phyloP scores from a whole-genome alignment of 2,797 vertebrate genomes.

The Phoeniculus purpureus region DNA sequence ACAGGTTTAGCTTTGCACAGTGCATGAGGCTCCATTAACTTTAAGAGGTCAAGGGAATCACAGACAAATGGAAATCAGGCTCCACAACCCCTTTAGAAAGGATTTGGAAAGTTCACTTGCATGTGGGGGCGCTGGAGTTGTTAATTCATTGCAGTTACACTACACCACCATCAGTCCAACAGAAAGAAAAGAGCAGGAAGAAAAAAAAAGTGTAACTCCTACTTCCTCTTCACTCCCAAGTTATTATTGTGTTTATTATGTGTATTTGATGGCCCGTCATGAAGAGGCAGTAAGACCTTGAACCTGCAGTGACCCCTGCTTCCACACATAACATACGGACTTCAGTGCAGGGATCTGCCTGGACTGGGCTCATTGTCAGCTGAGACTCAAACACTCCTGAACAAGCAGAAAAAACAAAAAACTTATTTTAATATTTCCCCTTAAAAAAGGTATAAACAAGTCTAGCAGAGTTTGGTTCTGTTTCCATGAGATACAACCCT shows the following conservation, averaged over 20 bases:
- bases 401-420: constrained; percentile 10
- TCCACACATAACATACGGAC: constrained; percentile 39
- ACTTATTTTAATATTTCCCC: background rate
- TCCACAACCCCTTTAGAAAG: background rate
- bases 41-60: background rate
- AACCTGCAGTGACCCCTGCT: constrained; percentile 47
- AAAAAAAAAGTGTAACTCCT: background rate
- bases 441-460: background rate
- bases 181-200: constrained; percentile 46
- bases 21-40: background rate
- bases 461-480: background rate
- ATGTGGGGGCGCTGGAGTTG: background rate
- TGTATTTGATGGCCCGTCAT: constrained; percentile 54
- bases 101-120: constrained; percentile 5
- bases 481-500: background rate
- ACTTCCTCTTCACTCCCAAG: constrained; percentile 32
- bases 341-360: background rate
- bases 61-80: background rate
- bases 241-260: constrained; percentile 22
- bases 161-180: constrained; percentile 1
- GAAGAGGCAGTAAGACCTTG: constrained; percentile 34
- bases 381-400: constrained; percentile 11
- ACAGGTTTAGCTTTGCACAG: background rate
- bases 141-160: constrained; percentile 27
- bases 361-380: background rate